Base-by-base conservation (phyloP, 2,888 invertebrate species). In the Diarsia mendica region DNA sequence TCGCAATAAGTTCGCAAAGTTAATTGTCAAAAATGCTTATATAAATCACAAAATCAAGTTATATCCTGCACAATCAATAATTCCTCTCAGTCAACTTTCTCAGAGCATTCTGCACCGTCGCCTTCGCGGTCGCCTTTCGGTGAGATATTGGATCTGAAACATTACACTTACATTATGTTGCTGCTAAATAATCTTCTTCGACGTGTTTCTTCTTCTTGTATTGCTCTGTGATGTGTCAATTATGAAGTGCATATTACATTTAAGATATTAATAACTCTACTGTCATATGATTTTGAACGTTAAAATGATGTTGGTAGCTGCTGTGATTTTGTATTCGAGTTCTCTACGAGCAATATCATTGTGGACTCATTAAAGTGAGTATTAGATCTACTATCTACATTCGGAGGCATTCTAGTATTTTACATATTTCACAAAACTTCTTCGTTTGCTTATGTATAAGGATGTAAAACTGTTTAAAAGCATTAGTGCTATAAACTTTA, bases 91-190 rank as follows among this genome's bases (percentile, higher is more conserved):
- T 96, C 94, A 96, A 92, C 92, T 95, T 96, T 95, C 93, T 93
- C 93, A 96, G 95, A 91, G 96, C 96, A 93, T 96, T 96, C 96
- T 96, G 96, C 90, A 96, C 96, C 88, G 96, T 96, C 94, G 96
- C 96, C 91, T 96, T 96, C 95, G 96, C 96, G 91, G 95, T 96
- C 95, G 96, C 96, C 93, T 96, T 96, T 94, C 95, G 95, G 87
- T 96, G 96, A 85, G 96, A 94, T 92, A 96, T 92, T 92, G 96
- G 96, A 95, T 96, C 96, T 96, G 96, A 90, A 96, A 96, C 84
- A 89, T 85, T 87, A 90, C 67, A 91, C 87, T 74, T 75, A 72
- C 66, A 77, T 85, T 85, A 84, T 73, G 75, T 75, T 79, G 68
- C 51, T 68, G 71, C 39, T 61, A 55, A 66, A 58, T 28, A 75